Conservation (phyloP, 2,797 vertebrate genomes). For the Cryptoblepharus egeriae region DNA sequence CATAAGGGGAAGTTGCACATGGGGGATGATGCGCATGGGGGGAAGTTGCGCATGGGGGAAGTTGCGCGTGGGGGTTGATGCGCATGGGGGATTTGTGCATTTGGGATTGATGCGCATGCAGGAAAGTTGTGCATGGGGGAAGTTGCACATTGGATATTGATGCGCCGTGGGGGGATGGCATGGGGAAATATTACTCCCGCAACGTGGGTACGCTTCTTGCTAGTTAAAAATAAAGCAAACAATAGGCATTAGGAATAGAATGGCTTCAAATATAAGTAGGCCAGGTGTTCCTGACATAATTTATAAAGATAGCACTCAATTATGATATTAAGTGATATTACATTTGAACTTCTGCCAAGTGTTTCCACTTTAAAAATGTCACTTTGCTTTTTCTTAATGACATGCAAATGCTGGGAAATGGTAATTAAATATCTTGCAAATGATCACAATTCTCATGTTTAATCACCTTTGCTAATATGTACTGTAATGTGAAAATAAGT, state of each 20-base stretch:
- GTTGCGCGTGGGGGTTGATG: no score
- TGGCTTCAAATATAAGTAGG: not conserved
- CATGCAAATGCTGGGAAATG: not conserved
- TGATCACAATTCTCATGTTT: conserved; percentile 2
- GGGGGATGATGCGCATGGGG: no score
- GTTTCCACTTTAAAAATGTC: not conserved
- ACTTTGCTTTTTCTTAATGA: not conserved
- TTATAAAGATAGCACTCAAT: not conserved
- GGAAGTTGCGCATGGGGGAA: no score
- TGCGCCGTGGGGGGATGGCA: no score
- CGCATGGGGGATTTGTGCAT: no score
- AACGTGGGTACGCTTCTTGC: no score
- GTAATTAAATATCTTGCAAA: not conserved
- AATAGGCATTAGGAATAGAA: not conserved
- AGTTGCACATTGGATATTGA: no score
- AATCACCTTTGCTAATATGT: not conserved
- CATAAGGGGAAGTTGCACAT: no score
- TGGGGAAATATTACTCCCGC: no score
- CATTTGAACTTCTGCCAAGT: not conserved
- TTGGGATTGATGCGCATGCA: no score
- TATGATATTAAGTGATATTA: not conserved
- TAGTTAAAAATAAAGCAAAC: not conserved
- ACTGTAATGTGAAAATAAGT: not conserved
- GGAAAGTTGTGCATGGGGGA: no score
- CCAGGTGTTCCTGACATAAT: not conserved